Conservation (phyloP, 2,797 vertebrate species). For the Octomys mimax region DNA sequence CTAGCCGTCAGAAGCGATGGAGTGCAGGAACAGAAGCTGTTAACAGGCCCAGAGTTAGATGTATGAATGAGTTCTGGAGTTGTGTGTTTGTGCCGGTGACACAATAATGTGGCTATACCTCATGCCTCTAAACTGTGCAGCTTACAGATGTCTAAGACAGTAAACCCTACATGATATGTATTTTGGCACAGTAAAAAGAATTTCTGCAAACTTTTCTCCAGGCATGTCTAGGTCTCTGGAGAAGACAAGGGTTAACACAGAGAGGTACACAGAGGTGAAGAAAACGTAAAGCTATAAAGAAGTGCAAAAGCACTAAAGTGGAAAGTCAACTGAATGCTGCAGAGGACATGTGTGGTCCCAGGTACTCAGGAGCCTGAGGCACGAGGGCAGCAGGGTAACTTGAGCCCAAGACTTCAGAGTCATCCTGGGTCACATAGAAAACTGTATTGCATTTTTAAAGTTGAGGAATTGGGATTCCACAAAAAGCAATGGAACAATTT, state of each 20-base stretch:
- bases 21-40: background rate
- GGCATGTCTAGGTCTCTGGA: background rate
- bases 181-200: background rate
- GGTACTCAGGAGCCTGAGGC: background rate
- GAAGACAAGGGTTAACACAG: background rate
- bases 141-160: background rate
- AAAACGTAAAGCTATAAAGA: background rate
- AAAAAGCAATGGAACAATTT: background rate
- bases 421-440: background rate
- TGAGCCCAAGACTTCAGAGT: no score
- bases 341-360: background rate
- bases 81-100: background rate
- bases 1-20: no score
- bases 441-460: background rate
- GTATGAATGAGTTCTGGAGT: background rate
- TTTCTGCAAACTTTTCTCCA: background rate
- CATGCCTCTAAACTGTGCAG: background rate
- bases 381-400: background rate
- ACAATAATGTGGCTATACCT: background rate
- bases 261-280: no score
- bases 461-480: background rate
- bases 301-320: background rate
- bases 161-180: background rate
- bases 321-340: background rate
- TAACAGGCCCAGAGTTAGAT: background rate